These are phyloP conservation scores for Phylloscopus trochiloides DNA, from an alignment of 2,113 vertebrate genomes.

Conservation along the genomic window DNA sequence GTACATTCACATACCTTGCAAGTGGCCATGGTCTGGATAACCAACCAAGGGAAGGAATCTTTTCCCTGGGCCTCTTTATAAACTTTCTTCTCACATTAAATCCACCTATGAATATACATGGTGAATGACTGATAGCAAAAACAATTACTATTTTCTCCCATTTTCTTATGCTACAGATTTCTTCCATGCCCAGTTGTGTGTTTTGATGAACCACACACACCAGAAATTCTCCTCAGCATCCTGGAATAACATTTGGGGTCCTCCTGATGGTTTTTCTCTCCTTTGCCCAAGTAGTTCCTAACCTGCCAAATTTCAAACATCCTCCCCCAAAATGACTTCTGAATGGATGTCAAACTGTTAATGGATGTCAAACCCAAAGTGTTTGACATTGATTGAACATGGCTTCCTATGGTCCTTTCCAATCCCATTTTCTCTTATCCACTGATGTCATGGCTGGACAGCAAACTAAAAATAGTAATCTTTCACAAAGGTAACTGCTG, in stretches of 20 bases:
- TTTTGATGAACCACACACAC: neutral
- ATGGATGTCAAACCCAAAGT: neutral
- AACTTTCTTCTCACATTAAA: neutral
- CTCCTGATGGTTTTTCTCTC: accelerated
- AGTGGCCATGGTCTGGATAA: no score
- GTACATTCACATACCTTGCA: neutral
- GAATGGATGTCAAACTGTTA: neutral
- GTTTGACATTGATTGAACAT: neutral
- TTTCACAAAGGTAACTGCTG: neutral
- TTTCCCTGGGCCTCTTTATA: neutral
- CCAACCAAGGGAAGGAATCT: neutral
- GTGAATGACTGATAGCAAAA: neutral
- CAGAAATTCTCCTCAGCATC: neutral
- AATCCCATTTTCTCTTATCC: neutral
- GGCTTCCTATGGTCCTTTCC: neutral
- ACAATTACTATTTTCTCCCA: neutral
- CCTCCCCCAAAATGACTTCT: neutral
- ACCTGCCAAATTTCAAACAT: neutral
- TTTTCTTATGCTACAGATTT: neutral
- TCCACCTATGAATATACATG: neutral
- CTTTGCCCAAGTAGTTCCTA: neutral
- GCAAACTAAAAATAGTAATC: neutral
- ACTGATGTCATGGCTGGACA: neutral
- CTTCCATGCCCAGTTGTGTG: neutral
- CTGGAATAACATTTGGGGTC: neutral